Percentiles rank a stretch among this genome's conserved stretches.
Conservation (phyloP, 1,140 invertebrate genomes). For the Drosophila carrolli region DNA sequence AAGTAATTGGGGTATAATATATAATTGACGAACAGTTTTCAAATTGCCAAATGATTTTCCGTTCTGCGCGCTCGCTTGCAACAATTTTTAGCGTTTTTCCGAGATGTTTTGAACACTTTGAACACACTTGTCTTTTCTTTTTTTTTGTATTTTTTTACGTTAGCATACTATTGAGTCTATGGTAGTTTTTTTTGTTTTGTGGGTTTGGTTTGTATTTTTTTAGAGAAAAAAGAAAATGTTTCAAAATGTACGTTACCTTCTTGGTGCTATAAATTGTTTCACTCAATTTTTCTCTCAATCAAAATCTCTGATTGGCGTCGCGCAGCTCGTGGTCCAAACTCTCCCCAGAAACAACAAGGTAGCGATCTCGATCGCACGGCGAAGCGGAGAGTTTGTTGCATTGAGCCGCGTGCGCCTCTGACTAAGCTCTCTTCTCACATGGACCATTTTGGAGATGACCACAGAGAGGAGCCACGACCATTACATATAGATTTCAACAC, state of each 20-base stretch:
- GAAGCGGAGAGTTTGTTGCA: slow-evolving; percentile 80
- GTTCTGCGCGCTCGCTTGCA: slow-evolving; percentile 60
- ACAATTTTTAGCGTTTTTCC: slow-evolving; percentile 80
- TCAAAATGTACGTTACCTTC: slow-evolving; percentile 83
- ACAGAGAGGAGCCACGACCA: slow-evolving; percentile 44
- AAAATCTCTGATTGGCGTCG: slow-evolving; percentile 77
- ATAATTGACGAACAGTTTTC: slow-evolving; percentile 53
- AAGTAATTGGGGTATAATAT: slow-evolving; percentile 6
- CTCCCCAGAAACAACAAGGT: slow-evolving; percentile 51
- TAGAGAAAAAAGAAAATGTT: slow-evolving; percentile 78
- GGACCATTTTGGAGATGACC: slow-evolving; percentile 35
- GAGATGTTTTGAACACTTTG: slow-evolving; percentile 80
- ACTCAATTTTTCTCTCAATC: slow-evolving; percentile 80
- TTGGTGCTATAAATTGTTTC: slow-evolving; percentile 81
- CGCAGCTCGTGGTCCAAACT: slow-evolving; percentile 80
- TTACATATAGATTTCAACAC: slow-evolving; percentile 14
- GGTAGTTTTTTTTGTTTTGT: slow-evolving; percentile 29
- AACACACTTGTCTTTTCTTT: slow-evolving; percentile 80
- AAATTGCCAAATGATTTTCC: slow-evolving; percentile 74
- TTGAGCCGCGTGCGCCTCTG: slow-evolving; percentile 75
- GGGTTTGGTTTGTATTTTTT: slow-evolving; percentile 42
- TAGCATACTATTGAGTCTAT: slow-evolving; percentile 40
- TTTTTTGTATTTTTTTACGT: slow-evolving; percentile 30
- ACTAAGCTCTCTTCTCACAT: slow-evolving; percentile 52
- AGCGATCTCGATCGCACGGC: slow-evolving; percentile 61